Evolutionary conservation across 2,797 vertebrate species (phyloP).

Genomic region (Fistularia commersonii): DNA sequence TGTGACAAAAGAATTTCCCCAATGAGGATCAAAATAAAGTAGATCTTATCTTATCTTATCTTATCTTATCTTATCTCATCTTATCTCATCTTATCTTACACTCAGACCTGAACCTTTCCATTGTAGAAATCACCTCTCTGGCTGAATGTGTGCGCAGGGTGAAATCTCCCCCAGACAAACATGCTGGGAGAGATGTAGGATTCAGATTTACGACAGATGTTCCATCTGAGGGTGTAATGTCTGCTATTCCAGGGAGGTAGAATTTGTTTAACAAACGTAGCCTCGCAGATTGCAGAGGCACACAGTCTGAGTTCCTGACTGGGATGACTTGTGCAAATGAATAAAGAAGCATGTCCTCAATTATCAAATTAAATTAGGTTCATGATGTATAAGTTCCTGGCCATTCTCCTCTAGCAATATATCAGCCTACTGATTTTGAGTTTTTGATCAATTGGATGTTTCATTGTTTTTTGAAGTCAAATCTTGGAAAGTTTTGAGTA

Average conservation of each 20-base stretch:
- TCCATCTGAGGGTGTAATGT: slow-evolving; percentile 49
- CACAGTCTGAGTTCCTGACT: slow-evolving; percentile 27
- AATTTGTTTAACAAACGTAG: slow-evolving; percentile 43
- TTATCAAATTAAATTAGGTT: slow-evolving; percentile 37
- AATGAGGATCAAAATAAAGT: too few relatives aligned
- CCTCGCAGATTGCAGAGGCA: slow-evolving; percentile 18
- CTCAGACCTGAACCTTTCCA: slow-evolving; percentile 46
- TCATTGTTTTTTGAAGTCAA: too few relatives aligned
- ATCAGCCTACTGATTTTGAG: too few relatives aligned
- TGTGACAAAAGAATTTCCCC: too few relatives aligned
- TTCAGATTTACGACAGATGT: slow-evolving; percentile 60
- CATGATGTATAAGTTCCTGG: slow-evolving; percentile 4
- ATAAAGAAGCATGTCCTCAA: slow-evolving; percentile 12
- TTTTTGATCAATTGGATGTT: too few relatives aligned
- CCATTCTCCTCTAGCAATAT: too few relatives aligned
- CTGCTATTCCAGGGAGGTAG: slow-evolving; percentile 53
- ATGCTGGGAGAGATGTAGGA: slow-evolving; percentile 33
- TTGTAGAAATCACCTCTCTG: slow-evolving; percentile 40
- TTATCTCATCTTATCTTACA: too few relatives aligned
- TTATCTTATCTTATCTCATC: too few relatives aligned
- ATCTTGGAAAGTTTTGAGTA: too few relatives aligned
- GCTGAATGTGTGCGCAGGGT: slow-evolving; percentile 44
- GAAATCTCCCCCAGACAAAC: slow-evolving; percentile 46
- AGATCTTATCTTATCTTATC: too few relatives aligned
- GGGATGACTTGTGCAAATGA: slow-evolving; percentile 13